Evolutionary conservation across 2,888 invertebrate genomes (phyloP).

Genomic region (Euproctis similis): DNA sequence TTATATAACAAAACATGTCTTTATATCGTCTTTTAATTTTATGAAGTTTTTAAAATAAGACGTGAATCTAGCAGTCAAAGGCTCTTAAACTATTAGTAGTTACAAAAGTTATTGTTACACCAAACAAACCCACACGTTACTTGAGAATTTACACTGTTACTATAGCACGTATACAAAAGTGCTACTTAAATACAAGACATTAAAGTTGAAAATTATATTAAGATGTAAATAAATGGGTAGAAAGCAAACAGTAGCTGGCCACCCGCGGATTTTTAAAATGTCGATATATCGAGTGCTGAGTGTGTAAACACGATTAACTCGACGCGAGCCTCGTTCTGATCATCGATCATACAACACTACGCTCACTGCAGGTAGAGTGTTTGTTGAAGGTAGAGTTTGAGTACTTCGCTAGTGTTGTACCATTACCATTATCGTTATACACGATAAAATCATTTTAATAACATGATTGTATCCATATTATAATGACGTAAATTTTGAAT

Average conservation of each 20-base stretch:
- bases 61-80: too few species aligned
- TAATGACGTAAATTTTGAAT: too few species aligned
- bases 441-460: background rate
- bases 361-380: conserved; percentile 39
- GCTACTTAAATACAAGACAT: conserved; percentile 4
- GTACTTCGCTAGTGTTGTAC: conserved; percentile 33
- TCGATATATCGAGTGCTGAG: conserved; percentile 55
- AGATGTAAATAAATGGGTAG: conserved; percentile 28
- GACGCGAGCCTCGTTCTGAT: conserved; percentile 40
- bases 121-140: conserved; percentile 38
- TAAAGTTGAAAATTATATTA: conserved; percentile 7
- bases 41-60: too few species aligned
- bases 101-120: conserved; percentile 39
- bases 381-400: conserved; percentile 35
- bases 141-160: conserved; percentile 19
- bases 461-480: too few species aligned
- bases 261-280: conserved; percentile 57
- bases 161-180: conserved; percentile 9
- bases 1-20: too few species aligned
- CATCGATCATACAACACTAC: conserved; percentile 54
- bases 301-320: conserved; percentile 63
- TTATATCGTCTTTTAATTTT: too few species aligned
- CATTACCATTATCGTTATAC: background rate
- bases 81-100: too few species aligned
- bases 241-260: conserved; percentile 68